Evolutionary conservation across 2,113 vertebrate species (phyloP), one percentile per base, ranked within the genome.

Genomic region (Raphicerus campestris): DNA sequence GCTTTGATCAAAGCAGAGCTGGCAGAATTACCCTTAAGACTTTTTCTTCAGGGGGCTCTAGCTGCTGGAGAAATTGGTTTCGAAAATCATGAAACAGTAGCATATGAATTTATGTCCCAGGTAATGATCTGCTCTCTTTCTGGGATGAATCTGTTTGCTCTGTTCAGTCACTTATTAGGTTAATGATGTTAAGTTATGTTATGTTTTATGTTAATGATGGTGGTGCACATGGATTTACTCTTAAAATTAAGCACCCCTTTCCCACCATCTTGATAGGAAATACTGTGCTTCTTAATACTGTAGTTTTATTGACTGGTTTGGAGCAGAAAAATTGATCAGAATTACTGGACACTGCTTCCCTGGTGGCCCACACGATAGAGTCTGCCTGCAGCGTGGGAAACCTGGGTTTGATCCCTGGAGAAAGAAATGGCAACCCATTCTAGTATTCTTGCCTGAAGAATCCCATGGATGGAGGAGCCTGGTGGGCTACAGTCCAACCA

Each of bases 51-150:
- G 98, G 99, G 99, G 81, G 99, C 99, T 0, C 98, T 99, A 88
- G 99, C 99, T 63, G 99, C 99, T 1, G 99, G 99, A 15, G 99
- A 99, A 98, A 99, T 99, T 55, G 99, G 99, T 96, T 99, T 99
- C 96, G 99, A 99, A 97, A 99, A 99, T 97, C 99, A n/a, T 0
- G 99, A 99, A 98, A 99, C 99, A 0, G 99, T 99, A 87, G 99
- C 99, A 2, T 99, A 99, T 42, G 99, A 99, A 97, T 99, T 99
- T 98, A 99, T 99, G 99, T 99, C 99, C 70, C 99, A 99, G 99
- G 99, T 99, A 94, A 96, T 13, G 15, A 32, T 61, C 49, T 63
- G 13, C 42, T 70, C 56, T 93, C 63, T 20, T n/a, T 70, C 32
- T 60, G 47, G 11, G 39, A n/a, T 87, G 53, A 6, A 16, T 53